Conservation (phyloP, 2,888 invertebrate genomes). For the Torymus tubicola region DNA sequence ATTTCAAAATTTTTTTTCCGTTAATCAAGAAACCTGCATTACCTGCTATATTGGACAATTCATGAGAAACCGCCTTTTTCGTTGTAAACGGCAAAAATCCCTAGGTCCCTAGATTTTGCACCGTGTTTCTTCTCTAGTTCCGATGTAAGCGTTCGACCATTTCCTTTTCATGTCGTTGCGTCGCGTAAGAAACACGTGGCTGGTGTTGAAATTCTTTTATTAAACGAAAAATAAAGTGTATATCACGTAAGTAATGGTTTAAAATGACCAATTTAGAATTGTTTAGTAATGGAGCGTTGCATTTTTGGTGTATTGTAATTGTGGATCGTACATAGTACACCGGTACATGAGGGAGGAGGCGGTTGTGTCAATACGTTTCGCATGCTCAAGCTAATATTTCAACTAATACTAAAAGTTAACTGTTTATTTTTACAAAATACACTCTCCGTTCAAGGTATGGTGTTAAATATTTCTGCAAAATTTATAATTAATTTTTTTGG, state of each 20-base stretch:
- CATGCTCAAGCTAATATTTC: not conserved
- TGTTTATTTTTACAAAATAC: too few species aligned
- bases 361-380: slow-evolving; percentile 3
- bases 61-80: slow-evolving; percentile 27
- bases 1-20: too few species aligned
- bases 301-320: not conserved
- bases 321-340: not conserved
- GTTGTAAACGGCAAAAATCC: slow-evolving; percentile 15
- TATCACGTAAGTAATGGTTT: slow-evolving; percentile 46
- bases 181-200: slow-evolving; percentile 71
- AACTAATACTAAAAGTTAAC: too few species aligned
- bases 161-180: slow-evolving; percentile 70
- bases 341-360: slow-evolving; percentile 4
- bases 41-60: too few species aligned
- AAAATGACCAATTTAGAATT: not conserved
- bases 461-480: not conserved
- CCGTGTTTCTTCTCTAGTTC: slow-evolving; percentile 34
- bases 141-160: slow-evolving; percentile 34
- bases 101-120: not conserved
- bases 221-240: slow-evolving; percentile 65
- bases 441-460: not conserved
- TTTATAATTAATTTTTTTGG: not conserved
- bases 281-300: not conserved
- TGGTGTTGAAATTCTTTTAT: slow-evolving; percentile 64
- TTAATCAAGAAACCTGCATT: too few species aligned